Conservation (phyloP, 2,113 vertebrate species). For the Trogon melanurus region DNA sequence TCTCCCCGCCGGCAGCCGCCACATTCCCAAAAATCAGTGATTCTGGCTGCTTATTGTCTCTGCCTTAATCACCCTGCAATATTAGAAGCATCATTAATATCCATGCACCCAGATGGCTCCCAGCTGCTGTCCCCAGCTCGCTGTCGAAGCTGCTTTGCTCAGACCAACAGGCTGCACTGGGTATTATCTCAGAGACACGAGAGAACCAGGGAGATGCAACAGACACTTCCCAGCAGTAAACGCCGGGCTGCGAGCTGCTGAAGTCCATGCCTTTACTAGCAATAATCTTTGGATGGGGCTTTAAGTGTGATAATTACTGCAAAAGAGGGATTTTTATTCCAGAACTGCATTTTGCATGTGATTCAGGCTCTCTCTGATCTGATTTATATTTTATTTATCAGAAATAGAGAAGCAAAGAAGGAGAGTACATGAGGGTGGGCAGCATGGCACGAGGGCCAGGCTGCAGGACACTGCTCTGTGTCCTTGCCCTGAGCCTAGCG, state of each 20-base stretch:
- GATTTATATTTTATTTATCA: background rate
- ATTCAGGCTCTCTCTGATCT: background rate
- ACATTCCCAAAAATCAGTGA: background rate
- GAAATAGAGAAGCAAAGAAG: background rate
- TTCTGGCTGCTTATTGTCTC: background rate
- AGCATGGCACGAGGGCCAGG: fast-evolving
- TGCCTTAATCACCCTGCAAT: background rate
- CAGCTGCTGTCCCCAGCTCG: background rate
- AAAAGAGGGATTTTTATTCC: background rate
- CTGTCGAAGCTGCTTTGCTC: background rate
- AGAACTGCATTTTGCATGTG: background rate
- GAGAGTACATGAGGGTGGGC: background rate
- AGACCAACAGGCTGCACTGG: slow-evolving; percentile 1
- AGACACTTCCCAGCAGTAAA: background rate
- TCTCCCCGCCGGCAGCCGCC: background rate
- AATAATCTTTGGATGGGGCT: background rate
- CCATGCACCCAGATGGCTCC: slow-evolving; percentile 25
- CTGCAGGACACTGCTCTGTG: fast-evolving
- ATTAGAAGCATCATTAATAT: background rate
- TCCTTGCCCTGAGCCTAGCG: background rate
- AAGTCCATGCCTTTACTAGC: background rate
- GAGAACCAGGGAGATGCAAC: background rate
- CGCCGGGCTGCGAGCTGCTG: background rate
- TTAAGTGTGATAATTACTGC: background rate
- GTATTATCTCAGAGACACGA: background rate